Evolutionary conservation across 2,888 invertebrate genomes (phyloP), one percentile per base, ranked within the genome.

Genomic region (Parasteatoda lunata): DNA sequence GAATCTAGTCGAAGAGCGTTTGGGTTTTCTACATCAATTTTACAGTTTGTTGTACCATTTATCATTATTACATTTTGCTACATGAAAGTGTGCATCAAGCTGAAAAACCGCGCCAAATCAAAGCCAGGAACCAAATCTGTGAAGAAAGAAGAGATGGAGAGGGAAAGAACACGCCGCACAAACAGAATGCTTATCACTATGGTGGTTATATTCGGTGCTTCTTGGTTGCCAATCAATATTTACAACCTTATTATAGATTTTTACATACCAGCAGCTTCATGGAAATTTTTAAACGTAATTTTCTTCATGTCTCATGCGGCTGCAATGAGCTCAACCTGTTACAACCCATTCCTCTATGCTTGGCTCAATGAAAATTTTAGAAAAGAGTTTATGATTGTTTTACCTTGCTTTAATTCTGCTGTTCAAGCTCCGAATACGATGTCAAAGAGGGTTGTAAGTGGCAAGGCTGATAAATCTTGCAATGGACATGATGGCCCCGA

Each of bases 101-200:
- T 98, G 90, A 83, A 89, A 72, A 81, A 80, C 54, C 94, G 97
- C 30, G 96, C 96, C 4, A 94, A 95, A 91, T 94, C 95, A 82
- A 97, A 97, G 91, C 97, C 97, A 0, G 97, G 97, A 0, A 95
- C 94, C 15, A 91, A 91, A 54, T 95, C 95, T 81, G 94, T 96
- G 13, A 94, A 95, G 11, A 95, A 97, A 90, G 98, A 97, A 91
- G 97, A 97, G 91, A 94, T 95, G 45, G 98, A 98, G 91, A 94
- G 97, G 73, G 96, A 96, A 90, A 94, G 98, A 83, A 98, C 98
- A 91, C 94, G 96, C 81, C 94, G 97, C 66, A 98, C 98, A 7
- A 98, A 99, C 92, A 95, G 97, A 89, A 99, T 99, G 99, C 93
- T 99, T 88, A 97, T 99, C 88, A 96, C 97, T 3, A 99, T 99